Percentiles rank a stretch among this genome's conserved stretches.
Conservation (phyloP, 2,113 vertebrate species). For the Neoarius graeffei region DNA sequence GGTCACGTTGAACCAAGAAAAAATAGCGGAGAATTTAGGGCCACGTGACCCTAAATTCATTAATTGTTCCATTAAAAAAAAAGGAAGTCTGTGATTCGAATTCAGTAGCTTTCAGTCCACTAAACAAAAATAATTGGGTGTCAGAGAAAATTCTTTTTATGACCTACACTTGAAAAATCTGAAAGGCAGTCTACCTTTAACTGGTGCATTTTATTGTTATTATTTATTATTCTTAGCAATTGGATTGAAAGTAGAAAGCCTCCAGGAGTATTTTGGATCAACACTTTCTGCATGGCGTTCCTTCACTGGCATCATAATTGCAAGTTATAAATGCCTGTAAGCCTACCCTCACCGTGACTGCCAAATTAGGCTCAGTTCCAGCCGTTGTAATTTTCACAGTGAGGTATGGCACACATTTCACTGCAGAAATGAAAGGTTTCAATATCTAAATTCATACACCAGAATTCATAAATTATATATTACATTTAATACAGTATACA, state of each 20-base stretch:
- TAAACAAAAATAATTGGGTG: too few relatives aligned
- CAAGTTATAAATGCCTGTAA: neutral
- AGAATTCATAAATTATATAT: neutral
- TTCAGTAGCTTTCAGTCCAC: too few relatives aligned
- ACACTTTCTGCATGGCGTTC: neutral
- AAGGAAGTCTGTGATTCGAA: too few relatives aligned
- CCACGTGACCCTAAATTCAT: too few relatives aligned
- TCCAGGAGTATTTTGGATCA: slow-evolving; percentile 10
- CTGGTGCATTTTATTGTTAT: neutral
- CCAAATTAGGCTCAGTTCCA: slow-evolving; percentile 9
- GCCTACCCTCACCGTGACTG: neutral
- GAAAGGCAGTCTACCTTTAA: neutral
- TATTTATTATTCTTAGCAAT: neutral
- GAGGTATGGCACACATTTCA: neutral
- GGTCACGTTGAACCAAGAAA: too few relatives aligned
- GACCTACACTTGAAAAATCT: too few relatives aligned
- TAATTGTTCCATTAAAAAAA: too few relatives aligned
- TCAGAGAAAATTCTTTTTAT: too few relatives aligned
- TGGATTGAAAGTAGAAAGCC: neutral
- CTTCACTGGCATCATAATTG: slow-evolving; percentile 13
- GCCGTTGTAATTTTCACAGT: slow-evolving; percentile 6
- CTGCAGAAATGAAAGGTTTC: neutral
- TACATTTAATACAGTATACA: neutral
- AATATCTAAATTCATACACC: neutral
- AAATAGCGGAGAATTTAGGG: too few relatives aligned